Evolutionary conservation across 1,140 invertebrate species (phyloP).

Genomic region (Samia ricini): DNA sequence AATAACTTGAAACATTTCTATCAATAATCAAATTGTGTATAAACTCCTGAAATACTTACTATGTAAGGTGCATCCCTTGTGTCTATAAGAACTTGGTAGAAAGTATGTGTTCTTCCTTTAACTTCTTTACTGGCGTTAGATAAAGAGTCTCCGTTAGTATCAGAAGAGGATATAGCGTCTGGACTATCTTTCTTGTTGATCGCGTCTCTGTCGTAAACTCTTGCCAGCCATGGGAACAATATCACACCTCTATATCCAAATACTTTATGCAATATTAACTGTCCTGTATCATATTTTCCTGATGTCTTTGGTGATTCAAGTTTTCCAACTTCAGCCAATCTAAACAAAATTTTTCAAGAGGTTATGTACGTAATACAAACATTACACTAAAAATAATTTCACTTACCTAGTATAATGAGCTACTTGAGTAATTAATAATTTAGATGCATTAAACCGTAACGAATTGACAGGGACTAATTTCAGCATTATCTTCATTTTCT

Average conservation of each 20-base stretch:
- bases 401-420: conserved; percentile 64
- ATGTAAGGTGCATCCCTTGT: conserved; percentile 97
- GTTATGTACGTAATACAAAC: conserved; percentile 51
- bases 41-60: conserved; percentile 80
- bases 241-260: conserved; percentile 98
- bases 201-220: conserved; percentile 95
- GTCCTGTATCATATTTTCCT: conserved; percentile 96
- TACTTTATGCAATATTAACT: conserved; percentile 95
- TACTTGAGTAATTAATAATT: conserved; percentile 61
- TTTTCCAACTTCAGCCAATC: conserved; percentile 80
- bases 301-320: conserved; percentile 88
- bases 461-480: conserved; percentile 62
- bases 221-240: conserved; percentile 96
- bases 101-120: conserved; percentile 93
- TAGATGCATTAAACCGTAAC: conserved; percentile 57
- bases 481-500: conserved; percentile 73
- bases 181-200: conserved; percentile 74
- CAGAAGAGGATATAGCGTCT: conserved; percentile 39
- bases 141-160: conserved; percentile 58
- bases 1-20: no score
- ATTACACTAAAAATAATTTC: conserved; percentile 15
- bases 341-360: conserved; percentile 49
- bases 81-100: conserved; percentile 98
- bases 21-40: neutral
- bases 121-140: conserved; percentile 89